These are phyloP conservation scores for Aptenodytes forsteri DNA, from an alignment of 2,113 vertebrate genomes.

Conservation along the genomic window DNA sequence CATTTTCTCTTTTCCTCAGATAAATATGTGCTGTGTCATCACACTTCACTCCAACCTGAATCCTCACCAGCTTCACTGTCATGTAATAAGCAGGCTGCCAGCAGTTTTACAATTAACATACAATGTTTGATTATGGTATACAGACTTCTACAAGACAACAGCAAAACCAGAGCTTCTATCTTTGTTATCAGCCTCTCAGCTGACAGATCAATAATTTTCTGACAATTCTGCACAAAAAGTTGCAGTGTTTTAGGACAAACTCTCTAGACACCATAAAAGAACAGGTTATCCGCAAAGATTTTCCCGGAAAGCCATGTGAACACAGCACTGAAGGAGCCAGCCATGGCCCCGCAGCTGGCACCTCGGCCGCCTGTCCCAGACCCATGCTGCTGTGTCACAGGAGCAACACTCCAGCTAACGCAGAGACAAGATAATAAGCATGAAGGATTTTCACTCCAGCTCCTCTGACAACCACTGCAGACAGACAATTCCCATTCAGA, in stretches of 20 bases:
- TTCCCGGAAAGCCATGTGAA: rapidly evolving
- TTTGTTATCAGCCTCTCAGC: rapidly evolving
- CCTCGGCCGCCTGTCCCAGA: rapidly evolving
- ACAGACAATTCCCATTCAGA: neutral
- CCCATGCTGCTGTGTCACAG: rapidly evolving
- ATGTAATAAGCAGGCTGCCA: neutral
- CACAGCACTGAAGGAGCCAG: neutral
- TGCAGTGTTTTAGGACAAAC: neutral
- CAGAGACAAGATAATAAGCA: rapidly evolving
- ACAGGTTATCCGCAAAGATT: rapidly evolving
- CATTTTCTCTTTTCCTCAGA: neutral
- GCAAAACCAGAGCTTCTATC: rapidly evolving
- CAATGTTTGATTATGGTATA: rapidly evolving
- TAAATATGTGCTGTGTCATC: neutral
- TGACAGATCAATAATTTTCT: neutral
- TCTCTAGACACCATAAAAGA: rapidly evolving
- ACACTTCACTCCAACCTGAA: neutral
- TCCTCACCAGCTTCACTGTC: neutral
- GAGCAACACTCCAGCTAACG: rapidly evolving
- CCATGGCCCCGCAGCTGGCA: rapidly evolving
- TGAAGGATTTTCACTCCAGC: neutral
- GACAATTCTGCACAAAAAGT: neutral
- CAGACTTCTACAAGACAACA: rapidly evolving
- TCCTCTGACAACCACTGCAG: neutral
- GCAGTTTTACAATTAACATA: neutral